Evolutionary conservation across 2,888 invertebrate genomes (phyloP).

Genomic region (Tryphoninae sp.): DNA sequence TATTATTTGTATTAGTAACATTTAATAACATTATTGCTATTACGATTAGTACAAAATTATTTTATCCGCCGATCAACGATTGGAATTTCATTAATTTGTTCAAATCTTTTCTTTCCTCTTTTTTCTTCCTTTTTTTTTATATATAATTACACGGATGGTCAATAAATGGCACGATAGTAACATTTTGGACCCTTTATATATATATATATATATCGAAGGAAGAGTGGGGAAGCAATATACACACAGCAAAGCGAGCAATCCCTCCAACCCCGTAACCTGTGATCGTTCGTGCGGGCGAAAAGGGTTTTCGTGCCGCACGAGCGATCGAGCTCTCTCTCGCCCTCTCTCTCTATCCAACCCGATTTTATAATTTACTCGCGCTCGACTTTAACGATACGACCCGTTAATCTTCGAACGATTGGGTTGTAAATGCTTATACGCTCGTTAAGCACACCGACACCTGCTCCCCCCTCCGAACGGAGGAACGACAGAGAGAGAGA

Average conservation of each 20-base stretch:
- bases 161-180: background rate
- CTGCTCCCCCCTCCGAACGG: conserved; percentile 40
- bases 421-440: conserved; percentile 72
- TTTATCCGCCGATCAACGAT: background rate
- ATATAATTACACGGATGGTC: background rate
- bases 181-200: background rate
- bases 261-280: conserved; percentile 39
- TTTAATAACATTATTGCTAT: too few species aligned
- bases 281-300: conserved; percentile 36
- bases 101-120: too few species aligned
- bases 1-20: too few species aligned
- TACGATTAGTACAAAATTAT: too few species aligned
- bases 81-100: background rate
- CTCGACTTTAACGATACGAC: conserved; percentile 67
- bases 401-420: conserved; percentile 73
- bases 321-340: conserved; percentile 11
- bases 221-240: background rate
- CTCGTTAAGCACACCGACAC: conserved; percentile 69
- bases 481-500: conserved; percentile 28
- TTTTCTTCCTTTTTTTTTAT: background rate
- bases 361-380: conserved; percentile 73
- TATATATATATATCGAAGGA: background rate
- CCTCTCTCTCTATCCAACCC: conserved; percentile 47
- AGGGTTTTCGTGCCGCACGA: conserved; percentile 49
- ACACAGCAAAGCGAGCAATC: conserved; percentile 20